Evolutionary conservation across 2,113 vertebrate genomes (phyloP), one percentile per base, ranked within the genome.

Genomic region (Psephotus haematonotus): DNA sequence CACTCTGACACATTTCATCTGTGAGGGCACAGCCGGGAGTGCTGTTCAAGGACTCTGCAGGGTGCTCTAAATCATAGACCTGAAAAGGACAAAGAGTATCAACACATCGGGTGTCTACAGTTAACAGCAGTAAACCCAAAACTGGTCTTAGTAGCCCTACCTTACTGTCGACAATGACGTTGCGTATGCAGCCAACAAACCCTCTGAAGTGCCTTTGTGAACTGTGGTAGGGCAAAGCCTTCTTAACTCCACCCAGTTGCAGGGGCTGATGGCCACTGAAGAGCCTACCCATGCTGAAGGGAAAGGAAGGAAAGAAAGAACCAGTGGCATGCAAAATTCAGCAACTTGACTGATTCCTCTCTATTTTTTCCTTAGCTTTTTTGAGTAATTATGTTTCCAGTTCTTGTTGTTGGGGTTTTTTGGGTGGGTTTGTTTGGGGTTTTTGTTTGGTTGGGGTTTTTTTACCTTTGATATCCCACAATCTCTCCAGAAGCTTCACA

Each of bases 171-270:
- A 99, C 97, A 59, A 98, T 39, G 77, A 99, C 95, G 67, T 99
- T 99, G 43, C 98, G 98, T 77, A 99, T 96, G 91, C 99, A 99
- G 94, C 99, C 99, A 67, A 96, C 97, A 93, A 99, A 99, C 17
- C 98, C 97, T 43, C 72, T 97, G 95, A 98, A 98, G 80, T 52
- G 97, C 44, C 90, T 90, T 35, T 92, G 96, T 25, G 97, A 90
- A 31, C 62, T 4, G 0, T 43, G 97, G 70, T 96, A 91, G 17
- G 98, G 94, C 49, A 97, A 95, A 16, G 90, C 86, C 67, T 97
- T 97, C 97, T 99, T 99, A 57, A 99, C 96, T 33, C 99, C 99
- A 33, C 99, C 99, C 90, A 99, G 37, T 97, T 99, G 99, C 44
- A 99, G 97, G 64, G 98, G 98, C 84, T 98, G 99, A 62, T 98